These are phyloP conservation scores for Epinephelus fuscoguttatus DNA, from an alignment of 2,113 vertebrate genomes.

Conservation along the genomic window DNA sequence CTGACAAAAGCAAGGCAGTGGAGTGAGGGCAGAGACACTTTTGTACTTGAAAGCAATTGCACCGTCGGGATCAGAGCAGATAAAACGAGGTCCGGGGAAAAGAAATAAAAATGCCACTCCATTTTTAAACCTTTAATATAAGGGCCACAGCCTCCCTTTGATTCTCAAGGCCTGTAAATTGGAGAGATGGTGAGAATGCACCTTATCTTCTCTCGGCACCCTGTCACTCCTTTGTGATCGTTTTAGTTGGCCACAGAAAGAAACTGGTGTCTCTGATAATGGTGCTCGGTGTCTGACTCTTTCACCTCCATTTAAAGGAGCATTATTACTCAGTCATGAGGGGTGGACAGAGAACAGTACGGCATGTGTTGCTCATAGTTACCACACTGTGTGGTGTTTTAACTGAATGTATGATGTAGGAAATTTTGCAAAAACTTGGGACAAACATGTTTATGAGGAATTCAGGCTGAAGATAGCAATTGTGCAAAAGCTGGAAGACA, in stretches of 20 bases:
- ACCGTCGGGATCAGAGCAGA: constrained; percentile 60
- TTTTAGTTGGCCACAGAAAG: constrained; percentile 58
- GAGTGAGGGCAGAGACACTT: constrained; percentile 46
- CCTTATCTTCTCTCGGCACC: constrained; percentile 72
- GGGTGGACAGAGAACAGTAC: neutral
- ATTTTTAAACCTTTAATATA: constrained; percentile 74
- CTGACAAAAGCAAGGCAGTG: constrained; percentile 23
- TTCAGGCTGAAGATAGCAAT: constrained; percentile 17
- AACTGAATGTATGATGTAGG: neutral
- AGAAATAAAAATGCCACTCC: constrained; percentile 63
- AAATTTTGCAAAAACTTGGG: neutral
- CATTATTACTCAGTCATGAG: constrained; percentile 43
- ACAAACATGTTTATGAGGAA: constrained; percentile 21
- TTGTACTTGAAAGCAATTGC: constrained; percentile 64
- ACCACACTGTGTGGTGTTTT: neutral
- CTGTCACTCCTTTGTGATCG: constrained; percentile 66
- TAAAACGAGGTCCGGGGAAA: constrained; percentile 58
- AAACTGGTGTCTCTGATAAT: constrained; percentile 69
- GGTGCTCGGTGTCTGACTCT: constrained; percentile 53
- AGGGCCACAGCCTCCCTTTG: constrained; percentile 52
- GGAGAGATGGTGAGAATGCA: constrained; percentile 68
- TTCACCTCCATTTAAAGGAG: constrained; percentile 63
- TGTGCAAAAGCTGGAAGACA: neutral
- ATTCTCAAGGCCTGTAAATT: constrained; percentile 69
- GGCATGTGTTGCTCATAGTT: neutral